phyloP scores from a whole-genome alignment of 2,113 vertebrate genomes.

The Anolis carolinensis region DNA sequence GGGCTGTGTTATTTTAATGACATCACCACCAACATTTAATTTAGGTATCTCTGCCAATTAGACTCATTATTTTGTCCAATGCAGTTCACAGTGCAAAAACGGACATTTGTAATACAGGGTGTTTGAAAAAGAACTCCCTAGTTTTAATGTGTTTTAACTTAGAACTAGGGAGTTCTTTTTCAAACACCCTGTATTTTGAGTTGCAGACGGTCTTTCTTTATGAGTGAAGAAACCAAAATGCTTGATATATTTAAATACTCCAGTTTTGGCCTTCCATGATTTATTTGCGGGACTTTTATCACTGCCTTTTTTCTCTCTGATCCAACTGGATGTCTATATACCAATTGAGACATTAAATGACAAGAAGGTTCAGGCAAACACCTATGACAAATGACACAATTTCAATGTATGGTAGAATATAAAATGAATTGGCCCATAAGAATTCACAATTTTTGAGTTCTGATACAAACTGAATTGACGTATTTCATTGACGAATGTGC shows the following conservation, averaged over 20 bases:
- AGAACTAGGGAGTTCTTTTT: no score
- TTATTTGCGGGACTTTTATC: neutral
- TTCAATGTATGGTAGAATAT: no score
- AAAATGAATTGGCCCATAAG: neutral
- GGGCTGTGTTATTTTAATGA: neutral
- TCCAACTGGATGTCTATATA: neutral
- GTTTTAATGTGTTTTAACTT: no score
- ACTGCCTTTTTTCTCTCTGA: neutral
- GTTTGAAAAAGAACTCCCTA: no score
- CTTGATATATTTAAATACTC: neutral
- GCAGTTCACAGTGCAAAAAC: neutral
- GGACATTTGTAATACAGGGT: neutral
- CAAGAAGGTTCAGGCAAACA: neutral
- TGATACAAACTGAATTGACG: neutral
- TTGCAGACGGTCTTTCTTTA: neutral
- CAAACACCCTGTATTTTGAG: no score
- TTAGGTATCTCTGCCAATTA: neutral
- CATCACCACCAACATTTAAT: neutral
- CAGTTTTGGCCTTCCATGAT: neutral
- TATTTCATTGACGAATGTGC: neutral
- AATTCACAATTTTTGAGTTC: neutral
- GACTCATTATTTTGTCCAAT: neutral
- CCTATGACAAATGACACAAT: no score
- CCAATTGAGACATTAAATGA: neutral
- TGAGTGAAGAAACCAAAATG: neutral